phyloP scores from a whole-genome alignment of 2,797 vertebrate species.

The Bradypus variegatus region DNA sequence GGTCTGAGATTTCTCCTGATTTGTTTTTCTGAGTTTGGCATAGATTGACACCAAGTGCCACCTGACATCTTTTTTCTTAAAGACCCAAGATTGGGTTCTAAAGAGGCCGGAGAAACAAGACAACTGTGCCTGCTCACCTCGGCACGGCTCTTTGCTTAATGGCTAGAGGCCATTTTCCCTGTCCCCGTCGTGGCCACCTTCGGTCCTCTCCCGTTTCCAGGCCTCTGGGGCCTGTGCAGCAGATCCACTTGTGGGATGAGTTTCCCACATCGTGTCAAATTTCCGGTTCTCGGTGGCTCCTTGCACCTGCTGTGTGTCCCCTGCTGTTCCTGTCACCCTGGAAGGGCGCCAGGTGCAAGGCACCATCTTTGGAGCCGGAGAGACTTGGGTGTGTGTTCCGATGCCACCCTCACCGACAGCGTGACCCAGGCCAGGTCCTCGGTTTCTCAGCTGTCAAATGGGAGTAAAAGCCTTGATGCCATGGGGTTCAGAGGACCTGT shows the following conservation, averaged over 20 bases:
- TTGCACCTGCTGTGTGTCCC: not conserved
- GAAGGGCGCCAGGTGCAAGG: not conserved
- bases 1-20: not conserved
- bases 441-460: not conserved
- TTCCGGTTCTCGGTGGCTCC: not conserved
- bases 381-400: not conserved
- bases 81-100: not conserved
- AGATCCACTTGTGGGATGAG: not conserved
- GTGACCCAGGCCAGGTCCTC: not conserved
- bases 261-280: not conserved
- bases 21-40: not conserved
- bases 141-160: not conserved
- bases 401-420: not conserved
- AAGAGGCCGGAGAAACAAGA: not conserved
- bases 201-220: not conserved
- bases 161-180: not conserved
- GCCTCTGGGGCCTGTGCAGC: not conserved
- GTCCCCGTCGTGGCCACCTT: not conserved
- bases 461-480: too few relatives aligned
- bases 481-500: accelerated
- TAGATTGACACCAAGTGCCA: conserved; percentile 5
- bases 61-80: conserved; percentile 51
- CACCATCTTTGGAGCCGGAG: not conserved
- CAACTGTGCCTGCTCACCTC: not conserved
- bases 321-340: not conserved